Evolutionary conservation across 2,797 vertebrate genomes (phyloP).

Genomic region (Catharus ustulatus): DNA sequence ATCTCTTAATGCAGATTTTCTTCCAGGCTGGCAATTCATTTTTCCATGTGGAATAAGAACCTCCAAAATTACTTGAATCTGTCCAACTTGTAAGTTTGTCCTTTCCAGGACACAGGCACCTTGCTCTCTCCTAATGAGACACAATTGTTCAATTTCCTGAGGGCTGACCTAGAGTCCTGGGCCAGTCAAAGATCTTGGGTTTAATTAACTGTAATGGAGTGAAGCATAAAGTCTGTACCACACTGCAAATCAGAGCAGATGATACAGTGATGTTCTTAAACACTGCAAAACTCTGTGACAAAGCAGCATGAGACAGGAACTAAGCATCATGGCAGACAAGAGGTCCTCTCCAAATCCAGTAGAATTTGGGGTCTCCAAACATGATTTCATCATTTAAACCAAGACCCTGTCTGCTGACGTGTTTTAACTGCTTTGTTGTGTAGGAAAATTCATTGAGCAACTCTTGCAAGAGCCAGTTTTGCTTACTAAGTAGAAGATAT

Average conservation of each 20-base stretch:
- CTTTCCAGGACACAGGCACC: background rate
- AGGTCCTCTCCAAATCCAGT: background rate
- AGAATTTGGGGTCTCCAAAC: background rate
- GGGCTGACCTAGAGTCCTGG: background rate
- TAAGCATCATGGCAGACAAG: background rate
- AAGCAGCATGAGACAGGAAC: background rate
- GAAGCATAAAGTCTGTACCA: background rate
- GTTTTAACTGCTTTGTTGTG: background rate
- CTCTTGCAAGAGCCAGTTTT: background rate
- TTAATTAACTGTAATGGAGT: background rate
- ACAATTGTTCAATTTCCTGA: fast-evolving
- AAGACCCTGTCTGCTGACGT: background rate
- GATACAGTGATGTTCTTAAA: background rate
- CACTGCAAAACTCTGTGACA: background rate
- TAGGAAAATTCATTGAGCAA: background rate
- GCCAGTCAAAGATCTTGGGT: background rate
- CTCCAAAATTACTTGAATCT: background rate
- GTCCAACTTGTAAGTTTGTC: background rate
- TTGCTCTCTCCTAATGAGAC: background rate
- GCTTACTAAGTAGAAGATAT: background rate
- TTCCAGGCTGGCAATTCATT: background rate
- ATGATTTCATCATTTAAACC: background rate
- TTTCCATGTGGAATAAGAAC: background rate
- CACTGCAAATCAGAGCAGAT: background rate
- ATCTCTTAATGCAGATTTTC: background rate